Conservation (phyloP, 2,797 vertebrate species). For the Scleropages formosus region DNA sequence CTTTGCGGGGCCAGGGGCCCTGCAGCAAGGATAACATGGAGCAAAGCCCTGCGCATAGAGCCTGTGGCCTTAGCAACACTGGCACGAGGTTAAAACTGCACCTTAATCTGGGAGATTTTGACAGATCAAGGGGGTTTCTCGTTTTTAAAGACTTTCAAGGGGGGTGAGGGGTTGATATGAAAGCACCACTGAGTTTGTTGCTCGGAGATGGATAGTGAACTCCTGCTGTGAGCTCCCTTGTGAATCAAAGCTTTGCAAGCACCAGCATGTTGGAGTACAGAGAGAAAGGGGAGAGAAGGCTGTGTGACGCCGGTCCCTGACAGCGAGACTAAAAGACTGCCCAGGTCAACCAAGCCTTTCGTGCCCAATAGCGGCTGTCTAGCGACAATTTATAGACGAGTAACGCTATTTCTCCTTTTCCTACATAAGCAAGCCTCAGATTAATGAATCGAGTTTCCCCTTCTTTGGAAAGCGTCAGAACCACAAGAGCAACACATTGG, state of each 20-base stretch:
- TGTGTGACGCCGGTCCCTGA: background rate
- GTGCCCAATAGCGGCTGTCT: background rate
- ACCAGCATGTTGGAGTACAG: background rate
- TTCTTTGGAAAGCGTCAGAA: no score
- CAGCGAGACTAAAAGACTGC: background rate
- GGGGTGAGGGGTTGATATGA: slow-evolving; percentile 30
- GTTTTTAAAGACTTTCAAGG: slow-evolving; percentile 28
- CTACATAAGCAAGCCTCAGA: no score
- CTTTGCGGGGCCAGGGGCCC: background rate
- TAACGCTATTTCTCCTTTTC: no score
- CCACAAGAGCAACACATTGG: no score
- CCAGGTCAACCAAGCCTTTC: background rate
- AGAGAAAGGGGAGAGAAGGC: background rate
- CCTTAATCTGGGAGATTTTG: slow-evolving; percentile 21
- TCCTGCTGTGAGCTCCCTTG: background rate
- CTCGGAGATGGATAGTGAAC: background rate
- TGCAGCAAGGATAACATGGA: slow-evolving; percentile 56
- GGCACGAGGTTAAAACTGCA: slow-evolving; percentile 52
- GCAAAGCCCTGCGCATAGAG: slow-evolving; percentile 47
- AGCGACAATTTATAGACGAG: background rate
- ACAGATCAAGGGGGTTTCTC: slow-evolving; percentile 39
- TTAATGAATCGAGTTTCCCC: no score
- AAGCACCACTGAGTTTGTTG: background rate
- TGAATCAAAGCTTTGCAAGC: background rate
- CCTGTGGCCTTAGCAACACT: slow-evolving; percentile 47